Conservation (phyloP, 2,888 invertebrate genomes). For the Mimachlamys varia region DNA sequence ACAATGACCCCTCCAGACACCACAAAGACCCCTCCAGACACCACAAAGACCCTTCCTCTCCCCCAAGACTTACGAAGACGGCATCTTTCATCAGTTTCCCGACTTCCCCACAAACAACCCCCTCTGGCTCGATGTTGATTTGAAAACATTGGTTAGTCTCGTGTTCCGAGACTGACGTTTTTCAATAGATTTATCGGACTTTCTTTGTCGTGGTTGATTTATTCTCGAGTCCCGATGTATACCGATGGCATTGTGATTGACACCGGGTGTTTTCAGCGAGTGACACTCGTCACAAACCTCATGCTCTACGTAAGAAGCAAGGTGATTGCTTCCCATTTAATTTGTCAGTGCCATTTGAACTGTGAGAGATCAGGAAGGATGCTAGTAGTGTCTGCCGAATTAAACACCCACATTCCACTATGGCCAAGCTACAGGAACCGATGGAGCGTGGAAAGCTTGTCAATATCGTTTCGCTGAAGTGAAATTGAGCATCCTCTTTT, state of each 20-base stretch:
- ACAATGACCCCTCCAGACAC: too few relatives aligned
- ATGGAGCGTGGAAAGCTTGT: not conserved
- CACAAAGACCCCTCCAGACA: too few relatives aligned
- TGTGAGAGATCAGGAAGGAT: not conserved
- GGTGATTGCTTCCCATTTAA: not conserved
- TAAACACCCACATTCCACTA: not conserved
- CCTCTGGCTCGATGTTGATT: not conserved
- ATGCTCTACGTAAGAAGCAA: not conserved
- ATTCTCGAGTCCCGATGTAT: not conserved
- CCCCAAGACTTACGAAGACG: too few relatives aligned
- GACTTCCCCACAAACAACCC: not conserved
- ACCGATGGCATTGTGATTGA: not conserved
- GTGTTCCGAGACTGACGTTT: not conserved
- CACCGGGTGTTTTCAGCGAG: not conserved
- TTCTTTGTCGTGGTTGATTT: not conserved
- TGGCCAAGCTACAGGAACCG: not conserved
- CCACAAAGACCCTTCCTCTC: too few relatives aligned
- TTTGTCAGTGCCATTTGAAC: not conserved
- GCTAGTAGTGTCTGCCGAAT: not conserved
- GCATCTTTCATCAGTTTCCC: too few relatives aligned
- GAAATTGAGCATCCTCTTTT: constrained; percentile 1
- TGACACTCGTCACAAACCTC: not conserved
- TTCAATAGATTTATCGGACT: not conserved
- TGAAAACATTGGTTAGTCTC: not conserved
- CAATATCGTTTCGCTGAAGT: not conserved